Conservation (phyloP, 2,888 invertebrate genomes). For the Acanthacorydalis orientalis region DNA sequence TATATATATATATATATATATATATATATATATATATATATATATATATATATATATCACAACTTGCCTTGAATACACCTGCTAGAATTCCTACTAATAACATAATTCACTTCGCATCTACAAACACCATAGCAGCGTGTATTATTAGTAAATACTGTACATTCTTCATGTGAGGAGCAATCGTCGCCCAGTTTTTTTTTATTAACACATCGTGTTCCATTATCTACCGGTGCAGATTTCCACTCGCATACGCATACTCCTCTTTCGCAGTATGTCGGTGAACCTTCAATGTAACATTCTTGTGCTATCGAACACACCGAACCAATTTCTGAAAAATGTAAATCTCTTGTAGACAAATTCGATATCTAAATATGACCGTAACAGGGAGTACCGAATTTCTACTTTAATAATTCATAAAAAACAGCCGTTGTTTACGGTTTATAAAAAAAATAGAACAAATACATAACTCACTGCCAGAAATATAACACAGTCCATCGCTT, state of each 20-base stretch:
- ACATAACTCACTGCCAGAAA: slow-evolving; percentile 16
- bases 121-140: slow-evolving; percentile 18
- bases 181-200: not conserved
- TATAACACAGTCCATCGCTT: slow-evolving; percentile 17
- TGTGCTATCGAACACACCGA: not conserved
- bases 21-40: not conserved
- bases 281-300: slow-evolving; percentile 3
- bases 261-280: slow-evolving; percentile 2
- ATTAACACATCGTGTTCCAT: slow-evolving; percentile 3
- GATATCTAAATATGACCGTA: too few relatives aligned
- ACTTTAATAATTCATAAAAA: too few relatives aligned
- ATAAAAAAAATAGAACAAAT: not conserved
- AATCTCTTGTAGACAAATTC: not conserved
- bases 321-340: too few relatives aligned
- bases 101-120: slow-evolving; percentile 18
- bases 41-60: not conserved
- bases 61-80: slow-evolving; percentile 20
- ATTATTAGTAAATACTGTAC: not conserved
- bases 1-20: too few relatives aligned
- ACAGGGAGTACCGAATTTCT: too few relatives aligned
- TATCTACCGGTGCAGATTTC: slow-evolving; percentile 1
- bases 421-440: too few relatives aligned
- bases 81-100: slow-evolving; percentile 15
- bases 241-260: slow-evolving; percentile 1
- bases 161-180: not conserved